Conservation (phyloP, 2,113 vertebrate genomes). For the Mustela lutreola region DNA sequence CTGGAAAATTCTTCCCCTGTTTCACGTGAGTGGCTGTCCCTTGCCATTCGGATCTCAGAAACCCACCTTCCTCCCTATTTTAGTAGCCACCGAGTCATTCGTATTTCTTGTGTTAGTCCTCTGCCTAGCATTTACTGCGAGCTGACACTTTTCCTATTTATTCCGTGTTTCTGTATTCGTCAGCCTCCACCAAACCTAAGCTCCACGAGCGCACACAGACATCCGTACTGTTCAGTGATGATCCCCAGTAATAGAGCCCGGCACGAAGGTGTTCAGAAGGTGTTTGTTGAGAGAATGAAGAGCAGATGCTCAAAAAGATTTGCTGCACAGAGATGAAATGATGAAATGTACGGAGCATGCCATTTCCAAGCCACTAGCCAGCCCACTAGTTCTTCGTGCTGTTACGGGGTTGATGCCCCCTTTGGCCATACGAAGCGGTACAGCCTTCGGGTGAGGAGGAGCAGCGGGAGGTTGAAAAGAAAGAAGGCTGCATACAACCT, state of each 20-base stretch:
- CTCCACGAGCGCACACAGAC: background rate
- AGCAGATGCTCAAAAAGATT: background rate
- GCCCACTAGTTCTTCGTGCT: background rate
- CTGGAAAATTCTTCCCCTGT: background rate
- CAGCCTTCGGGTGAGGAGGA: background rate
- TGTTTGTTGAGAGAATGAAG: background rate
- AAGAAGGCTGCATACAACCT: background rate
- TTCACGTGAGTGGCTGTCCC: background rate
- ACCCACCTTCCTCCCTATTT: background rate
- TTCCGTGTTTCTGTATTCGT: background rate
- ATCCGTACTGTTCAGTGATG: rapidly evolving
- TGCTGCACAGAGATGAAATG: background rate
- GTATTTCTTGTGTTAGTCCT: background rate
- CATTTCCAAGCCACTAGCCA: background rate
- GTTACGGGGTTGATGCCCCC: background rate
- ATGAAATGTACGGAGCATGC: background rate
- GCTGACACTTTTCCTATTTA: background rate
- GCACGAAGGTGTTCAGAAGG: background rate
- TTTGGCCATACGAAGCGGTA: background rate
- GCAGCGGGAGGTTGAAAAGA: background rate
- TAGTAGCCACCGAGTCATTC: background rate
- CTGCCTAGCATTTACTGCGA: background rate
- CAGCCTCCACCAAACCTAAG: background rate
- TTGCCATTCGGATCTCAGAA: background rate
- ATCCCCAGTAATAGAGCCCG: background rate